These are phyloP conservation scores for Caenorhabditis remanei DNA, from an alignment of 1,140 invertebrate genomes.

Conservation along the genomic window DNA sequence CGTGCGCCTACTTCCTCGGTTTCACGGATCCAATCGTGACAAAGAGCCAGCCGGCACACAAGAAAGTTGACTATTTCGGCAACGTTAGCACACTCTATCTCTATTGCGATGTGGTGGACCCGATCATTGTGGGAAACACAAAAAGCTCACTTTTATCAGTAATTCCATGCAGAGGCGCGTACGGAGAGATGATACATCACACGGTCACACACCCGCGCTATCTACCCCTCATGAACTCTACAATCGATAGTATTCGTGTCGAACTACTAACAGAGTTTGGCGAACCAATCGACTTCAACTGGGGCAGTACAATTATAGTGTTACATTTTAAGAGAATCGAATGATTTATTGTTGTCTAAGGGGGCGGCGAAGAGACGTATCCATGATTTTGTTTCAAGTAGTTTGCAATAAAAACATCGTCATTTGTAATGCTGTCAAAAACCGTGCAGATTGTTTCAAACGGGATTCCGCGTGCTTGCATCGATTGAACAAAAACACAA, in stretches of 20 bases:
- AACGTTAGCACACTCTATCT: neutral
- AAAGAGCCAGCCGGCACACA: neutral
- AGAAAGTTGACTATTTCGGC: neutral
- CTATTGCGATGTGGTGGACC: constrained; percentile 2
- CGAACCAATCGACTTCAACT: neutral
- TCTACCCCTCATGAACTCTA: neutral
- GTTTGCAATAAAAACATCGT: too few species aligned
- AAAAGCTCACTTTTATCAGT: neutral
- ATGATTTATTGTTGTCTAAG: neutral
- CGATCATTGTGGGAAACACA: neutral
- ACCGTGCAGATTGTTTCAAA: too few species aligned
- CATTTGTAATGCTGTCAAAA: too few species aligned
- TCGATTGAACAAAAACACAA: too few species aligned
- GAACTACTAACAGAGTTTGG: neutral
- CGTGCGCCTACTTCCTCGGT: neutral
- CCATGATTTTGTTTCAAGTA: too few species aligned
- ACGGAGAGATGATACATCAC: constrained; percentile 13
- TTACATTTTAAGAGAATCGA: neutral
- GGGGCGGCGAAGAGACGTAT: too few species aligned
- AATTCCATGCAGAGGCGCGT: neutral
- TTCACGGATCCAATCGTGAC: neutral
- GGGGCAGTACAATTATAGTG: neutral
- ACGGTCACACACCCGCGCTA: neutral
- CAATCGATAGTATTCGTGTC: neutral
- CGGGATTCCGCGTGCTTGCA: too few species aligned